Evolutionary conservation across 2,113 vertebrate species (phyloP).

Genomic region (Gracilinanus agilis): DNA sequence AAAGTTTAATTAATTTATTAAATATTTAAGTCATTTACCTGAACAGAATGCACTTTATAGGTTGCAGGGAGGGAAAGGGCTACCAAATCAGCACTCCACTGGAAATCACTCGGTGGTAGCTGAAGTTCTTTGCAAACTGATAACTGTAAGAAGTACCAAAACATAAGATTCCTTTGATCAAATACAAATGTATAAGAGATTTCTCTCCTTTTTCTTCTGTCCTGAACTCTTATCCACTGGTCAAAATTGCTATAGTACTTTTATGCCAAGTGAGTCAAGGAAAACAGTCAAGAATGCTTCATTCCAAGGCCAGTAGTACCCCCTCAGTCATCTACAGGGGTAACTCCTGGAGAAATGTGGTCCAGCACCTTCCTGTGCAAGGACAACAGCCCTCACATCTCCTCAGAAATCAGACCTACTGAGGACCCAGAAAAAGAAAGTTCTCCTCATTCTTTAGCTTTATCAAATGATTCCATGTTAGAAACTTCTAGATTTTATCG

Average conservation of each 20-base stretch:
- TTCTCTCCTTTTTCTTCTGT: slow-evolving; percentile 5
- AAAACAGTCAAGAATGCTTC: not conserved
- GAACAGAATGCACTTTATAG: slow-evolving; percentile 87
- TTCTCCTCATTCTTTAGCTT: not conserved
- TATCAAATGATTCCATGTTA: not conserved
- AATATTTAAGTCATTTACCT: slow-evolving; percentile 82
- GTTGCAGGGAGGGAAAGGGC: slow-evolving; percentile 85
- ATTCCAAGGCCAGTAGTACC: not conserved
- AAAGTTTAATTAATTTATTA: not conserved
- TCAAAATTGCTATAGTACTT: slow-evolving; percentile 22
- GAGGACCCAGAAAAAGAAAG: not conserved
- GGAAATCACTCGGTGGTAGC: slow-evolving; percentile 90
- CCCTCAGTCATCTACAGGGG: not conserved
- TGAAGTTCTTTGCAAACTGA: slow-evolving; percentile 96
- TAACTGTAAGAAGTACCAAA: slow-evolving; percentile 83
- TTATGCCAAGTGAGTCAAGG: not conserved
- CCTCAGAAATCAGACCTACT: not conserved
- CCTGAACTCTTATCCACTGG: slow-evolving; percentile 13
- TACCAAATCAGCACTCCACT: slow-evolving; percentile 89
- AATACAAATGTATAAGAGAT: not conserved
- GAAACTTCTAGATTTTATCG: not conserved
- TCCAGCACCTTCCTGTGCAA: not conserved
- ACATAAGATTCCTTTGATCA: not conserved
- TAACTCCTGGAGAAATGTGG: not conserved
- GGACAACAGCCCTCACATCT: not conserved